Conservation (phyloP, 2,888 invertebrate species). For the Tetanocera ferruginea region DNA sequence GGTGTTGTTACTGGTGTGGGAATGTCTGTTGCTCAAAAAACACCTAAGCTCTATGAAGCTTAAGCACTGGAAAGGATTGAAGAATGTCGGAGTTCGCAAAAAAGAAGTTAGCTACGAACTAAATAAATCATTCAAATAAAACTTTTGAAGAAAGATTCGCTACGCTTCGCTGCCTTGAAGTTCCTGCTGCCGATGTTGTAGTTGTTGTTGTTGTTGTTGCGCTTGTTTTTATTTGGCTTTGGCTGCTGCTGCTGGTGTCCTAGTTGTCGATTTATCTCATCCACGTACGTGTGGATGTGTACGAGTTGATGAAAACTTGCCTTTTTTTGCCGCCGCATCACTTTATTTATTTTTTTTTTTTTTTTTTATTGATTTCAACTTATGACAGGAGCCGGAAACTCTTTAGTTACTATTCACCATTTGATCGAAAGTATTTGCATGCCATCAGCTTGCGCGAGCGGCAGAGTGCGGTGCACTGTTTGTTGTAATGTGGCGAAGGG, state of each 20-base stretch:
- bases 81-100: too few relatives aligned
- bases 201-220: constrained; percentile 34
- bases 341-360: neutral
- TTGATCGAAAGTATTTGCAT: neutral
- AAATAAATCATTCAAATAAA: constrained; percentile 26
- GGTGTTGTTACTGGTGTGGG: neutral
- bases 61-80: neutral
- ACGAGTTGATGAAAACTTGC: neutral
- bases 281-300: neutral
- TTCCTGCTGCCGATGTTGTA: too few relatives aligned
- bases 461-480: neutral
- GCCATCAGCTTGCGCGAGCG: neutral
- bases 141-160: constrained; percentile 3
- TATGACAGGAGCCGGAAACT: constrained; percentile 9
- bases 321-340: constrained; percentile 6
- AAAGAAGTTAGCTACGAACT: neutral
- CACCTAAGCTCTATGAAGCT: neutral
- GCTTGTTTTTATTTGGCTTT: constrained; percentile 48
- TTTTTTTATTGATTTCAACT: constrained; percentile 17
- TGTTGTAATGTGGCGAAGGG: neutral
- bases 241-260: constrained; percentile 27
- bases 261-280: neutral
- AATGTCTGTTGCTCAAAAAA: neutral
- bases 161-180: neutral
- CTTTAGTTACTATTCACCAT: neutral